Conservation (phyloP, 2,797 vertebrate genomes). For the Eremophila alpestris region DNA sequence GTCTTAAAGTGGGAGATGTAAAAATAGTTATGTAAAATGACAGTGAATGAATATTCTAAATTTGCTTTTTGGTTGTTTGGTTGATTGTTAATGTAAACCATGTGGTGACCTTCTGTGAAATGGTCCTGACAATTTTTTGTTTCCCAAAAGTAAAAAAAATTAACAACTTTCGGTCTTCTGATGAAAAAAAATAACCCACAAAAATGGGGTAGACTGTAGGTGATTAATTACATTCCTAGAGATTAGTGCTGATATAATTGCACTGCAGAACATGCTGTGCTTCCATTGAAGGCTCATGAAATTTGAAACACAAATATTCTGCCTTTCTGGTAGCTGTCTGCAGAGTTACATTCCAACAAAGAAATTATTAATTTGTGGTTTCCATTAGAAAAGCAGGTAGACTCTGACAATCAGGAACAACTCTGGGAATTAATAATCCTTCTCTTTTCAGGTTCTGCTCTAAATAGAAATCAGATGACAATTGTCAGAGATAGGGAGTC, state of each 20-base stretch:
- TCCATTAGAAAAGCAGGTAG: background rate
- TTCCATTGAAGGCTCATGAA: background rate
- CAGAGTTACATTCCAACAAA: background rate
- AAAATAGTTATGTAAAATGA: background rate
- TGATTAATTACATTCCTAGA: background rate
- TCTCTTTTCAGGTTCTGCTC: background rate
- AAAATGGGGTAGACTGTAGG: background rate
- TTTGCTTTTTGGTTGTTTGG: background rate
- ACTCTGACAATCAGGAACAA: background rate
- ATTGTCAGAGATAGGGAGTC: background rate
- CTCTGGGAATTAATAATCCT: background rate
- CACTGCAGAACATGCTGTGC: background rate
- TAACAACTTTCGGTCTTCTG: background rate
- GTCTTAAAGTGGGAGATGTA: background rate
- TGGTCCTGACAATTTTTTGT: background rate
- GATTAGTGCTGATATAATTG: background rate
- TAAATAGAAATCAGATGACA: background rate
- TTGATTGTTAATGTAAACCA: background rate
- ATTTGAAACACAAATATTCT: background rate
- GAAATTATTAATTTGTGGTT: background rate
- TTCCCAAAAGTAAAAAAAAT: background rate
- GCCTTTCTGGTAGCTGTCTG: background rate
- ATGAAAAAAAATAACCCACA: background rate
- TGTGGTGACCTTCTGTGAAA: background rate
- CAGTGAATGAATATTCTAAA: background rate